phyloP scores from a whole-genome alignment of 1,140 invertebrate genomes.

The Dreissena polymorpha region DNA sequence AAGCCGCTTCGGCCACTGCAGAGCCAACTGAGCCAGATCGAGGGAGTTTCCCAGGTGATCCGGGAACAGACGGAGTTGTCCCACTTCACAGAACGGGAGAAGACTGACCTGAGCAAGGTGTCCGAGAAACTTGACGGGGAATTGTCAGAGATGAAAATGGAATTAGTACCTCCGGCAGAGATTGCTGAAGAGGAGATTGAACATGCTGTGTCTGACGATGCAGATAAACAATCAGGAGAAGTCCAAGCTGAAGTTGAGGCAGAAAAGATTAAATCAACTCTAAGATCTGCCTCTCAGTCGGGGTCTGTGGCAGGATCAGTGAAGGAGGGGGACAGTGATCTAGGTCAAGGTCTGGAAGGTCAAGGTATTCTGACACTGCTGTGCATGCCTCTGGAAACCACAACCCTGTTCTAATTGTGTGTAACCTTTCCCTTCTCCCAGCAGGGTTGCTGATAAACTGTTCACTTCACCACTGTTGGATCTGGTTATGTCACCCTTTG shows the following conservation, averaged over 20 bases:
- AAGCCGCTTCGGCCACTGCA: slow-evolving; percentile 42
- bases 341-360: too few species aligned
- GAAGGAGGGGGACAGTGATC: too few species aligned
- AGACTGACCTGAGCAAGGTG: slow-evolving; percentile 30
- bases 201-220: slow-evolving; percentile 15
- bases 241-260: slow-evolving; percentile 29
- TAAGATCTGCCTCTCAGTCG: slow-evolving; percentile 17
- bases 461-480: too few species aligned
- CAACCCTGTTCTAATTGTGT: too few species aligned
- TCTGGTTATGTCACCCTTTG: too few species aligned
- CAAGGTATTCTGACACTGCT: too few species aligned
- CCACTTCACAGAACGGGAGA: slow-evolving; percentile 28
- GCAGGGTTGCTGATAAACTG: too few species aligned
- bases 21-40: slow-evolving; percentile 39
- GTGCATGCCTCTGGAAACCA: too few species aligned
- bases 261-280: slow-evolving; percentile 24
- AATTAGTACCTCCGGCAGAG: not conserved
- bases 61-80: slow-evolving; percentile 52
- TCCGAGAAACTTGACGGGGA: slow-evolving; percentile 33
- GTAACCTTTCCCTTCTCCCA: too few species aligned
- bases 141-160: slow-evolving; percentile 19
- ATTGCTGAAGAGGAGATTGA: slow-evolving; percentile 35
- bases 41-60: slow-evolving; percentile 37
- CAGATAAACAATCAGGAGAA: slow-evolving; percentile 7
- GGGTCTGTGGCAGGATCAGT: slow-evolving; percentile 14